Percentiles rank a stretch among this genome's conserved stretches.
phyloP scores from a whole-genome alignment of 2,113 vertebrate species.

The Coptodon rendalli region DNA sequence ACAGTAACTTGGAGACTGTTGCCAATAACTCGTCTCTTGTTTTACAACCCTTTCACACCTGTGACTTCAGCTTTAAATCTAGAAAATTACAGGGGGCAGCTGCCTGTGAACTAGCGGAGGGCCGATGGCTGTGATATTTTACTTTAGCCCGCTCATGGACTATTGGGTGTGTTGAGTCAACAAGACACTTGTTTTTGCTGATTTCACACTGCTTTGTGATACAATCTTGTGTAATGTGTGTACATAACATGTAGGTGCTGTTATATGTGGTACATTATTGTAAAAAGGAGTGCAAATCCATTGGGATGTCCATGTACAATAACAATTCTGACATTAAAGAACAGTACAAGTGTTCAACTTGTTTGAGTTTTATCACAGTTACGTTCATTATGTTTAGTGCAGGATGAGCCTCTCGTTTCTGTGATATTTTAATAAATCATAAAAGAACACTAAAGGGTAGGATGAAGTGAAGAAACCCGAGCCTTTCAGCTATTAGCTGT shows the following conservation, averaged over 20 bases:
- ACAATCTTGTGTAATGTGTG: conserved; percentile 76
- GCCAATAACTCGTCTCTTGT: neutral
- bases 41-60: neutral
- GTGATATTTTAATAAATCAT: neutral
- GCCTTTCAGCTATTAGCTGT: neutral
- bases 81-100: neutral
- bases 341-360: conserved; percentile 35
- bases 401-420: neutral
- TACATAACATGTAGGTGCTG: conserved; percentile 73
- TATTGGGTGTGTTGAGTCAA: neutral
- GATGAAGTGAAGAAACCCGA: neutral
- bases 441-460: neutral
- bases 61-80: conserved; percentile 31
- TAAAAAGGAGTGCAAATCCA: conserved; percentile 68
- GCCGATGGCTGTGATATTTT: conserved; percentile 1
- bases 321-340: conserved; percentile 70
- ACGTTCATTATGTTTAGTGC: neutral
- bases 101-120: neutral
- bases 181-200: conserved; percentile 37
- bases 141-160: neutral
- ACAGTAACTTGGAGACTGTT: neutral
- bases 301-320: conserved; percentile 64
- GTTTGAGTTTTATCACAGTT: neutral
- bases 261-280: conserved; percentile 77
- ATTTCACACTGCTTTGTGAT: conserved; percentile 61